Base-by-base conservation (phyloP, 2,113 vertebrate species). In the Sylvia atricapilla region DNA sequence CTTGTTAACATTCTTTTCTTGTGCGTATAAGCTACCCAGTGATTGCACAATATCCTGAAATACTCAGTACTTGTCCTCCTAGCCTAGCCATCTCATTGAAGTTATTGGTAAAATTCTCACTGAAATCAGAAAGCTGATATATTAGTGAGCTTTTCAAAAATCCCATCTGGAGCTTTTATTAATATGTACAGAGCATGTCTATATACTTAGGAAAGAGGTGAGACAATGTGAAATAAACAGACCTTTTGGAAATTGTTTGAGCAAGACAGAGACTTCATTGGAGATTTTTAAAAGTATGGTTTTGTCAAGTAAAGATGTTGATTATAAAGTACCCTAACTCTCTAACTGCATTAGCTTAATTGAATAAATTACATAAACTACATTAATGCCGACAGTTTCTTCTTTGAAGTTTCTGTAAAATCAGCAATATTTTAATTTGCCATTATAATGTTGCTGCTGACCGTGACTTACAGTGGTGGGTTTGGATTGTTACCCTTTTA, bases 341-440 rank as follows among this genome's bases (percentile, higher is more conserved):
- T 93, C 20, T 69, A 84, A 89, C 24, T 56, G 19, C 52, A 84
- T 91, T 92, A 90, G 22, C 9, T 33, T 92, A 89, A 92, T 72
- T 63, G 63, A 94, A 84, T 82, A 86, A 84, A 74, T 66, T 68
- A 37, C n/a, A 55, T 67, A 74, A 85, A 84, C 23, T 47, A 9
- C 41, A 74, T 81, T 70, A 70, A 64, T 94, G 89, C 50, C 59
- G 39, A 70, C 25, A 11, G 9, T 78, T 23, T 91, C 60, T 93
- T 83, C 92, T 93, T 64, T 58, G n/a, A 84, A 89, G 44, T 87
- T 87, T 5, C 58, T 91, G 56, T 95, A 83, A 93, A 81, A 84
- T 92, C 90, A 88, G 63, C 68, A 92, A 9, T 70, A 41, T n/a
- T 90, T 92, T 44, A 67, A 77, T 95, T 95, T 94, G 15, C 43